Evolutionary conservation across 1,140 invertebrate species (phyloP), one percentile per base, ranked within the genome.

Genomic region (Neotoxoptera formosana): DNA sequence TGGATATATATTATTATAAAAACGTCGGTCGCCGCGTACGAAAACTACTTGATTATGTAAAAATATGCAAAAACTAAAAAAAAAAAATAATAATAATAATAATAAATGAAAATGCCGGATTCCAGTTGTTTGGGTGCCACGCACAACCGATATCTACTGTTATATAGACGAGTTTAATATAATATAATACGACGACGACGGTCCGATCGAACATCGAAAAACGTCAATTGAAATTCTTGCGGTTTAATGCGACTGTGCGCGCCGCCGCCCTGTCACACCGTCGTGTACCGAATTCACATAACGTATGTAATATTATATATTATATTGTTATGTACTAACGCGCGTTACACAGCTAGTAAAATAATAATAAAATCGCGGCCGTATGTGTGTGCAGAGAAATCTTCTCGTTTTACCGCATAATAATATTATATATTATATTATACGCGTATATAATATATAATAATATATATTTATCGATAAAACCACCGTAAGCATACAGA

Each of bases 51-150:
- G 56, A 90, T 90, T 90, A 67, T 90, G 51, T 53, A 90, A 90
- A 90, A 90, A 90, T 90, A 90, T 90, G 89, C 89, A 56, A 90
- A 60, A 90, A n/a, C n/a, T n/a, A n/a, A 36, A 36, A 84, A 45
- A 45, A 41, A 41, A 81, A 34, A 34, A 41, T 41, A n/a, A n/a
- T 76, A 34, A 76, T n/a, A 81, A 81, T 36, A 41, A 4, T 41
- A 41, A 41, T 84, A 84, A 84, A 41, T 41, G 45, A 23, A 25
- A 41, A 45, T 84, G 23, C 36, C 36, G 8, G 21, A 84, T 84
- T 83, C 34, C 6, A 83, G 83, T 84, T 84, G 45, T 84, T 84
- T 84, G 45, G 83, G 36, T 84, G 23, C 36, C 41, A n/a, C n/a
- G 41, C 41, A 23, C 36, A 8, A 30, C 83, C 11, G 14, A 36